These are phyloP conservation scores for Caenorhabditis latens DNA, from an alignment of 1,140 invertebrate genomes.

Conservation along the genomic window DNA sequence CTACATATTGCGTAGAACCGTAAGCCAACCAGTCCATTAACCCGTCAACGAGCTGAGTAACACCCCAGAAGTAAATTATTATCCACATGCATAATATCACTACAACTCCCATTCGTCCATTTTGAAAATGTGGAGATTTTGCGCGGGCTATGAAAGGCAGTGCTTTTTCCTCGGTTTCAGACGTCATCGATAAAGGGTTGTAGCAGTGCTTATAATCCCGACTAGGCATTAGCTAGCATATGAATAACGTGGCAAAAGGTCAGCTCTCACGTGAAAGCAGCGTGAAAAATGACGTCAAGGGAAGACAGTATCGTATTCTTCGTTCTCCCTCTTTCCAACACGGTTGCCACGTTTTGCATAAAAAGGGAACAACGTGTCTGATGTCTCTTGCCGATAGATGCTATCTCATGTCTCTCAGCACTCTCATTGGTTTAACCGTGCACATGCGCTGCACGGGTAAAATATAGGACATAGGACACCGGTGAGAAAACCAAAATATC, in stretches of 20 bases:
- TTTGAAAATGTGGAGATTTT: constrained; percentile 23
- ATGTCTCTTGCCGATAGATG: background rate
- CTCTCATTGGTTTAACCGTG: background rate
- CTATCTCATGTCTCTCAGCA: constrained; percentile 1
- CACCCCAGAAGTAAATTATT: constrained; percentile 49
- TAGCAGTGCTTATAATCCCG: constrained; percentile 37
- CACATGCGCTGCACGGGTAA: constrained; percentile 45
- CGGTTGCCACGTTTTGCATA: constrained; percentile 34
- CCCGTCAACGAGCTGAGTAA: constrained; percentile 45
- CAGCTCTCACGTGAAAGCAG: background rate
- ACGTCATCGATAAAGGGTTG: constrained; percentile 44
- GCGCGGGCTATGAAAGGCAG: constrained; percentile 38
- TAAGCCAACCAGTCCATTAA: constrained; percentile 54
- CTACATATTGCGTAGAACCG: constrained; percentile 54
- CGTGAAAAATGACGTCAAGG: background rate
- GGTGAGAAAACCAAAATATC: background rate
- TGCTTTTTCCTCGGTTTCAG: constrained; percentile 22
- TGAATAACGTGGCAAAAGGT: background rate
- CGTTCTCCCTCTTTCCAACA: background rate
- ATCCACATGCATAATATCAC: constrained; percentile 52
- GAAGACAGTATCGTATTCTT: background rate
- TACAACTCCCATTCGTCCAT: background rate
- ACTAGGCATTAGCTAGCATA: constrained; percentile 15
- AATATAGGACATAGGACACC: background rate
- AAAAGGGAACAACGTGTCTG: constrained; percentile 24